These are phyloP conservation scores for Lepidurus apus DNA, from an alignment of 1,140 invertebrate species.

Conservation along the genomic window DNA sequence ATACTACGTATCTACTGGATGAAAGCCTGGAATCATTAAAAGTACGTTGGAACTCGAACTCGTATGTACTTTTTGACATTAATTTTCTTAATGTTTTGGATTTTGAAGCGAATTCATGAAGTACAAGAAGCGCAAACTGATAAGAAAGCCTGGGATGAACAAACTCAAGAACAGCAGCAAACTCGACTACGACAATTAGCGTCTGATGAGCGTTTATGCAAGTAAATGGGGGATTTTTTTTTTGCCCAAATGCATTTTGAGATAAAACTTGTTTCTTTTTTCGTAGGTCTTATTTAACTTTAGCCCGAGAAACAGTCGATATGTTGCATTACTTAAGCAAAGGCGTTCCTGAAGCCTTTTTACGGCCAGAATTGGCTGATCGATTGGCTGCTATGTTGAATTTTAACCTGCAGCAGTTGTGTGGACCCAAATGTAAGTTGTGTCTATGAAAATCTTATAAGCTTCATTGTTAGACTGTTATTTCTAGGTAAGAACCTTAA, in stretches of 20 bases:
- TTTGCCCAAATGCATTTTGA: not conserved
- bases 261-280: constrained; percentile 33
- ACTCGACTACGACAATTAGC: constrained; percentile 68
- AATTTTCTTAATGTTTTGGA: not conserved
- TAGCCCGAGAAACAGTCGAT: constrained; percentile 93
- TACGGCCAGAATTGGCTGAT: constrained; percentile 83
- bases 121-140: constrained; percentile 82
- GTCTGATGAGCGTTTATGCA: constrained; percentile 88
- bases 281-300: constrained; percentile 77
- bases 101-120: constrained; percentile 72
- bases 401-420: constrained; percentile 94
- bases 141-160: constrained; percentile 56
- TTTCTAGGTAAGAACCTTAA: constrained; percentile 73
- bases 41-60: constrained; percentile 36
- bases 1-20: constrained; percentile 94
- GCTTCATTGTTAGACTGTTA: not conserved
- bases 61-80: not conserved
- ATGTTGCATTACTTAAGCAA: constrained; percentile 96
- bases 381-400: constrained; percentile 95
- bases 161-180: constrained; percentile 67
- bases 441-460: constrained; percentile 32
- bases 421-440: constrained; percentile 79
- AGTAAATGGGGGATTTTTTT: constrained; percentile 43
- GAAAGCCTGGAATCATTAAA: constrained; percentile 93
- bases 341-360: constrained; percentile 89